These are phyloP conservation scores for Galeopsomyia nigrocyanea DNA, from an alignment of 2,888 invertebrate genomes.

Conservation along the genomic window DNA sequence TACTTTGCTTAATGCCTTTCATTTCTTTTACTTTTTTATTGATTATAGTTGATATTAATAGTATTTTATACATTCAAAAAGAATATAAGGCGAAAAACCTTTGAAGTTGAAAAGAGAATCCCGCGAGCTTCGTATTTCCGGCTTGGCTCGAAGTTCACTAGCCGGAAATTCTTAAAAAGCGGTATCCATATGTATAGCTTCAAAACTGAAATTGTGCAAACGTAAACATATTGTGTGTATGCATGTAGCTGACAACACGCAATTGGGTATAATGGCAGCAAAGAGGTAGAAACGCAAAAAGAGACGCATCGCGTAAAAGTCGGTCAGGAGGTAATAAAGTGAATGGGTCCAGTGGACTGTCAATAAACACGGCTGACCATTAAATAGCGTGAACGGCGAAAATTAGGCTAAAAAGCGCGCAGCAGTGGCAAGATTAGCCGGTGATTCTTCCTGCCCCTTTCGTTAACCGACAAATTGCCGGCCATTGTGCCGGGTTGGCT, in stretches of 20 bases:
- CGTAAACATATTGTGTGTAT: too few relatives aligned
- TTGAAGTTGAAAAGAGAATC: too few relatives aligned
- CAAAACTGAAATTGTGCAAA: too few relatives aligned
- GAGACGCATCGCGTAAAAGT: not conserved
- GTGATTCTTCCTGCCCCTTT: slow-evolving; percentile 8
- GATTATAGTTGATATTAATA: too few relatives aligned
- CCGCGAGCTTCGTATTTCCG: too few relatives aligned
- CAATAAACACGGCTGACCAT: not conserved
- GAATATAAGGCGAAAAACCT: too few relatives aligned
- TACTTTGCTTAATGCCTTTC: too few relatives aligned
- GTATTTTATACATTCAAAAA: too few relatives aligned
- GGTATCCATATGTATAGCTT: too few relatives aligned
- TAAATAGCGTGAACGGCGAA: slow-evolving; percentile 15
- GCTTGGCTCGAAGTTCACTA: too few relatives aligned
- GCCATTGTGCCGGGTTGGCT: slow-evolving; percentile 38
- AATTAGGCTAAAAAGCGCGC: slow-evolving; percentile 33
- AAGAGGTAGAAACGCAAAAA: slow-evolving; percentile 2
- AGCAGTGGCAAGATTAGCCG: slow-evolving; percentile 28
- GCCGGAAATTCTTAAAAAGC: too few relatives aligned
- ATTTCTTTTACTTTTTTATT: too few relatives aligned
- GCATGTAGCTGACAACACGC: slow-evolving; percentile 5
- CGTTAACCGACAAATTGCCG: slow-evolving; percentile 49
- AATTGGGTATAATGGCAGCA: slow-evolving; percentile 25
- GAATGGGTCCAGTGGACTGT: slow-evolving; percentile 15
- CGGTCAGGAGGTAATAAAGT: slow-evolving; percentile 2